Conservation (phyloP, 2,113 vertebrate species). For the Smithornis capensis region DNA sequence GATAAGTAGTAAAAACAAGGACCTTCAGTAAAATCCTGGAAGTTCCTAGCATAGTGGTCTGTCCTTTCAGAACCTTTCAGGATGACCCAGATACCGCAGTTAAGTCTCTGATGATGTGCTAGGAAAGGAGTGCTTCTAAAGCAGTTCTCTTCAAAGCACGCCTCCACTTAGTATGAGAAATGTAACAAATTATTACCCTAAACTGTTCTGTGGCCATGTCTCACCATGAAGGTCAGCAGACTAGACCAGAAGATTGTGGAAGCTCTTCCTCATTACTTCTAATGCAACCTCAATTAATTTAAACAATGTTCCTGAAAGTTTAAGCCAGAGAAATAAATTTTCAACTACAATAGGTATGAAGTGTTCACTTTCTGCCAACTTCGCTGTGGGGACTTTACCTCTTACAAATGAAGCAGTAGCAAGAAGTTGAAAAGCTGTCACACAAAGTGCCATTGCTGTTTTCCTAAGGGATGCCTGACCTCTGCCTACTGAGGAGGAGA, state of each 20-base stretch:
- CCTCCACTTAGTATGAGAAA: neutral
- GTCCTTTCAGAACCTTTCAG: neutral
- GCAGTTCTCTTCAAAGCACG: neutral
- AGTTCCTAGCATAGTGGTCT: neutral
- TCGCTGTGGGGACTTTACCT: neutral
- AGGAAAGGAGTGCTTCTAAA: neutral
- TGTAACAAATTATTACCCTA: neutral
- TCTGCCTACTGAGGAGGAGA: neutral
- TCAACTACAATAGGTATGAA: neutral
- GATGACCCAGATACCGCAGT: neutral
- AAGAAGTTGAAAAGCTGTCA: neutral
- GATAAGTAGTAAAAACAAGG: neutral
- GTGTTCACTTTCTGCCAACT: neutral
- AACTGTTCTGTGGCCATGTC: neutral
- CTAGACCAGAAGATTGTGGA: neutral
- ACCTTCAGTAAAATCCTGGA: neutral
- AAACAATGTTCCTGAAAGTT: neutral
- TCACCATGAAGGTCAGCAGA: neutral
- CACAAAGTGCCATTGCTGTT: neutral
- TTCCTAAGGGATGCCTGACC: neutral
- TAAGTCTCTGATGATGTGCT: neutral
- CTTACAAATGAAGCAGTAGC: neutral
- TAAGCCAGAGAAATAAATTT: neutral
- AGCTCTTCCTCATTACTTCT: neutral
- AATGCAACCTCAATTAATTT: neutral